phyloP scores from a whole-genome alignment of 2,888 invertebrate genomes.

The Gymnosoma rotundatum region DNA sequence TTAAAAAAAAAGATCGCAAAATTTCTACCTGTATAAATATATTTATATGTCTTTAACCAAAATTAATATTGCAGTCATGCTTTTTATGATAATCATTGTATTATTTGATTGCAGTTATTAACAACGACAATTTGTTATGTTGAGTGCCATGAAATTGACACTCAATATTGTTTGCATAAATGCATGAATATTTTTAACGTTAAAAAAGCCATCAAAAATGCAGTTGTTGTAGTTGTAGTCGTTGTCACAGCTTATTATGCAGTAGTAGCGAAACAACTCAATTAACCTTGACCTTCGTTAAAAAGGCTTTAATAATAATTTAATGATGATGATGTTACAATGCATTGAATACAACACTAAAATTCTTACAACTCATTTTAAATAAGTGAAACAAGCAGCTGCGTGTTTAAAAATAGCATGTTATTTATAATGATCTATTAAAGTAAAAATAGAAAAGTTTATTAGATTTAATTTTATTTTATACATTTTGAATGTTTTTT shows the following conservation, averaged over 20 bases:
- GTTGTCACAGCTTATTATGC: conserved; percentile 10
- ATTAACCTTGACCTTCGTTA: conserved; percentile 80
- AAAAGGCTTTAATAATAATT: conserved; percentile 67
- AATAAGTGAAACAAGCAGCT: conserved; percentile 17
- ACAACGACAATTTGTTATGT: conserved; percentile 57
- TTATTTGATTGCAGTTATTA: conserved; percentile 50
- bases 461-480: too few relatives aligned
- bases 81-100: conserved; percentile 19
- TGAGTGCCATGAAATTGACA: conserved; percentile 69
- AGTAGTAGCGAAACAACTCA: conserved; percentile 78
- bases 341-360: conserved; percentile 21
- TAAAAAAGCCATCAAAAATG: conserved; percentile 51
- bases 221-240: conserved; percentile 19
- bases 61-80: conserved; percentile 9
- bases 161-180: conserved; percentile 65
- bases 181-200: conserved; percentile 60
- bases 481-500: too few relatives aligned
- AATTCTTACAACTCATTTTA: conserved; percentile 25
- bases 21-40: neutral
- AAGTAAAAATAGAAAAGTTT: too few relatives aligned
- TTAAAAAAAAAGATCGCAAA: too few relatives aligned
- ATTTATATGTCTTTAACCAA: neutral
- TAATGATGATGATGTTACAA: conserved; percentile 37
- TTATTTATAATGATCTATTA: neutral
- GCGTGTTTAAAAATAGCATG: conserved; percentile 13